phyloP scores from a whole-genome alignment of 2,797 vertebrate genomes.

The Petrocephalus sullivani region DNA sequence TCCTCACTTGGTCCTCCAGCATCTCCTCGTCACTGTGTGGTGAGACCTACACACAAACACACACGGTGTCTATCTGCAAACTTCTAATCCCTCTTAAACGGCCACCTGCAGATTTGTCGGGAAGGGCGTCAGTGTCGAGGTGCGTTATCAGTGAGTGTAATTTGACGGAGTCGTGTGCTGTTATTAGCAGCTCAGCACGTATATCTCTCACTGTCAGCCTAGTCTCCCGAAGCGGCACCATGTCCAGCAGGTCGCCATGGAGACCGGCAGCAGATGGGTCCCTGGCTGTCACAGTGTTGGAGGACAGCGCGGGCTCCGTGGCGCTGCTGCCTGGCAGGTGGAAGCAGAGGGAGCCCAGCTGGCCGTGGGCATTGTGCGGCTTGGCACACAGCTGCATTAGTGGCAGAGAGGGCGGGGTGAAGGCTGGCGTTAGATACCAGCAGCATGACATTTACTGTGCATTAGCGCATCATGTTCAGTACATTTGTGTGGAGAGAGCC shows the following conservation, averaged over 20 bases:
- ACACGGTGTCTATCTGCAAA: neutral
- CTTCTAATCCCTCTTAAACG: neutral
- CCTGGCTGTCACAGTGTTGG: conserved; percentile 90
- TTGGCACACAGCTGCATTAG: conserved; percentile 78
- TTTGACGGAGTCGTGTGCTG: neutral
- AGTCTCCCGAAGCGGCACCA: conserved; percentile 28
- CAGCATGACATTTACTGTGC: neutral
- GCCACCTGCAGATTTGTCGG: neutral
- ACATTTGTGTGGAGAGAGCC: neutral
- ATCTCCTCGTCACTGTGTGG: neutral
- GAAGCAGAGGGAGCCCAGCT: conserved; percentile 86
- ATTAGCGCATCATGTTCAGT: too few relatives aligned
- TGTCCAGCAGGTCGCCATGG: conserved; percentile 78
- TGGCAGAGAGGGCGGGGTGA: neutral
- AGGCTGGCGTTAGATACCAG: neutral
- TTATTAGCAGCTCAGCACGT: neutral
- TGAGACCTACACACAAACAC: neutral
- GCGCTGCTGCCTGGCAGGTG: conserved; percentile 88
- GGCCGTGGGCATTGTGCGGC: conserved; percentile 93
- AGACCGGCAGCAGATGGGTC: conserved; percentile 87
- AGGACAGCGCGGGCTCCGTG: conserved; percentile 88
- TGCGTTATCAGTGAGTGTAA: neutral
- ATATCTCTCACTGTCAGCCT: neutral
- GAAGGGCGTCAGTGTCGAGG: neutral
- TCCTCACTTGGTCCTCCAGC: neutral